Evolutionary conservation across 92 coral and sea anemone species (phyloP).

Genomic region (Hydrozoanthus gracilis): DNA sequence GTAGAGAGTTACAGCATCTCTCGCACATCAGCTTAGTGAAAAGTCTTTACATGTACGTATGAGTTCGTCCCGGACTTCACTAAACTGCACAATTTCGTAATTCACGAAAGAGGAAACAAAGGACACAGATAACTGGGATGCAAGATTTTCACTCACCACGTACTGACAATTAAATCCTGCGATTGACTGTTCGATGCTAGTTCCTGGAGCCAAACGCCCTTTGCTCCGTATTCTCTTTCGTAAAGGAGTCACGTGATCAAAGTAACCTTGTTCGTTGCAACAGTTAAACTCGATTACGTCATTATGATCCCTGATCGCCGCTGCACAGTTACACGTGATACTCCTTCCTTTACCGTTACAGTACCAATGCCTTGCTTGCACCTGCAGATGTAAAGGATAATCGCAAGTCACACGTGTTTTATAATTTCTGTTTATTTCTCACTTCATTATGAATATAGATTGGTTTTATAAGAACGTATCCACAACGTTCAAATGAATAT

Average conservation of each 20-base stretch:
- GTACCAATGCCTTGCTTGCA: conserved; percentile 52
- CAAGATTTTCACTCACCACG: neutral
- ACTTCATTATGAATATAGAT: too few relatives aligned
- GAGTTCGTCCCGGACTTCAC: too few relatives aligned
- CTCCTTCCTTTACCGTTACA: conserved; percentile 6
- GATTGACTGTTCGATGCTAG: conserved; percentile 32
- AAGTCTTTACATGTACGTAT: too few relatives aligned
- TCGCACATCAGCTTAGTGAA: too few relatives aligned
- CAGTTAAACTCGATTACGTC: conserved; percentile 43
- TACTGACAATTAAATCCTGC: conserved; percentile 37
- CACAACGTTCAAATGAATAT: too few relatives aligned
- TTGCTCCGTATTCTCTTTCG: conserved; percentile 28
- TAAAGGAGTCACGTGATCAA: conserved; percentile 39
- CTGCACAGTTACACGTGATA: conserved; percentile 56
- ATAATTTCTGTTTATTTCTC: too few relatives aligned
- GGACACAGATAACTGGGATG: too few relatives aligned
- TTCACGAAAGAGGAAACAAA: too few relatives aligned
- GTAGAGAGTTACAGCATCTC: too few relatives aligned
- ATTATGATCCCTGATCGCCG: conserved; percentile 49
- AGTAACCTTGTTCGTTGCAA: conserved; percentile 32
- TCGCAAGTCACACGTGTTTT: too few relatives aligned
- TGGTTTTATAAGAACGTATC: too few relatives aligned
- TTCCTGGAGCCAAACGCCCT: conserved; percentile 35
- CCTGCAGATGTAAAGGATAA: neutral
- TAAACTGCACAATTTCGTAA: too few relatives aligned